phyloP scores from a whole-genome alignment of 2,888 invertebrate species.

The Timema podura region DNA sequence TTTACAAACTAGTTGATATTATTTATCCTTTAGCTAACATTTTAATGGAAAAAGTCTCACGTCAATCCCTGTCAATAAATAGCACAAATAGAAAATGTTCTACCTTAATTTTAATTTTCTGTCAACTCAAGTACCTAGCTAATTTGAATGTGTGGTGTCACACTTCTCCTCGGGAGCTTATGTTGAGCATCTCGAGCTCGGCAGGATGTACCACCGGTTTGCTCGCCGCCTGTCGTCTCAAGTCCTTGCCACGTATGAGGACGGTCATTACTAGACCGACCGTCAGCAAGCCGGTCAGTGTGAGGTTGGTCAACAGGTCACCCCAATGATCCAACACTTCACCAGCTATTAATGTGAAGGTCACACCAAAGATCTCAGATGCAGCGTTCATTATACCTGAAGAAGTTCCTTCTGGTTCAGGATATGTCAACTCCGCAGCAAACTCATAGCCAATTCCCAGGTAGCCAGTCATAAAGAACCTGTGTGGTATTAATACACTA shows the following conservation, averaged over 20 bases:
- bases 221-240: conserved; percentile 22
- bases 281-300: conserved; percentile 68
- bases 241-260: conserved; percentile 52
- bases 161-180: neutral
- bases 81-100: no score
- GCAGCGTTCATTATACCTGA: conserved; percentile 92
- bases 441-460: conserved; percentile 97
- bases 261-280: conserved; percentile 76
- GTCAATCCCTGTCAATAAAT: no score
- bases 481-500: conserved; percentile 45
- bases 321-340: conserved; percentile 48
- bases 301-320: conserved; percentile 77
- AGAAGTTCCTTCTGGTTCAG: conserved; percentile 95
- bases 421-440: conserved; percentile 95
- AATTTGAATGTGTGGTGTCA: no score
- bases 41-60: no score
- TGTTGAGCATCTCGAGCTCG: conserved; percentile 13
- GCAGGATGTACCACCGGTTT: neutral
- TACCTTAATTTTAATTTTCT: no score
- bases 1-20: no score
- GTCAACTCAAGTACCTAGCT: no score
- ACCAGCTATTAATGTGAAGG: conserved; percentile 67
- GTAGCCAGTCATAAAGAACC: conserved; percentile 99
- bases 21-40: no score
- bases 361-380: conserved; percentile 71